Percentiles rank a stretch among this genome's conserved stretches.
phyloP scores from a whole-genome alignment of 2,113 vertebrate genomes.

The Capricornis sumatraensis region DNA sequence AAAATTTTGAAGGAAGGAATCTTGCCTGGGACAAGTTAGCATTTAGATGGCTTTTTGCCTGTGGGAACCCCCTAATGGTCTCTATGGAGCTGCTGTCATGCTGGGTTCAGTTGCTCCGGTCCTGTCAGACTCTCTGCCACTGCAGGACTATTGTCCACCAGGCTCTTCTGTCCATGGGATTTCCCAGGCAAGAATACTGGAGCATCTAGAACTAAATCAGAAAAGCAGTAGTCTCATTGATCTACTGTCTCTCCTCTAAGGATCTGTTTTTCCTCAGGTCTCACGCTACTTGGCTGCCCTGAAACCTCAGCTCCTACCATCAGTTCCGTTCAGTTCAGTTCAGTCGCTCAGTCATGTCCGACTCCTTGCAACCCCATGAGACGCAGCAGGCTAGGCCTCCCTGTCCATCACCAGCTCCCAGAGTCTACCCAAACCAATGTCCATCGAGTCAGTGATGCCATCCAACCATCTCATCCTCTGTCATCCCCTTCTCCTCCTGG shows the following conservation, averaged over 20 bases:
- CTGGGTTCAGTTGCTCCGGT: accelerated
- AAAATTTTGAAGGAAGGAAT: background rate
- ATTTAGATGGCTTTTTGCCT: background rate
- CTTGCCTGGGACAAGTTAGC: background rate
- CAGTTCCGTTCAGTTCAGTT: background rate
- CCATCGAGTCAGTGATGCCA: background rate
- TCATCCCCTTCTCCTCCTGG: too few species aligned
- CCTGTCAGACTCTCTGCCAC: background rate
- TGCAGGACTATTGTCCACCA: background rate
- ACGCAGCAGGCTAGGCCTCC: accelerated
- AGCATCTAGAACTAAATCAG: background rate
- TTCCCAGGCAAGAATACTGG: background rate
- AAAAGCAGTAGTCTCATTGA: background rate
- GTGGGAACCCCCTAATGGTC: accelerated
- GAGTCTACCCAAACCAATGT: background rate
- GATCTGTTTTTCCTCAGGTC: too few species aligned
- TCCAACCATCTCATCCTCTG: too few species aligned
- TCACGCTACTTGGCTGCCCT: background rate
- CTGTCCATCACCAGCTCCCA: background rate
- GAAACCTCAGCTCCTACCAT: background rate
- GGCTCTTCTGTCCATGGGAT: background rate
- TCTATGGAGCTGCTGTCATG: background rate
- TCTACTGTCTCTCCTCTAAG: background rate
- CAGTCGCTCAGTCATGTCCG: accelerated
- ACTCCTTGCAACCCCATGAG: background rate